Percentiles rank a stretch among this genome's conserved stretches.
Conservation (phyloP, 2,797 vertebrate species). For the Nothura maculosa region DNA sequence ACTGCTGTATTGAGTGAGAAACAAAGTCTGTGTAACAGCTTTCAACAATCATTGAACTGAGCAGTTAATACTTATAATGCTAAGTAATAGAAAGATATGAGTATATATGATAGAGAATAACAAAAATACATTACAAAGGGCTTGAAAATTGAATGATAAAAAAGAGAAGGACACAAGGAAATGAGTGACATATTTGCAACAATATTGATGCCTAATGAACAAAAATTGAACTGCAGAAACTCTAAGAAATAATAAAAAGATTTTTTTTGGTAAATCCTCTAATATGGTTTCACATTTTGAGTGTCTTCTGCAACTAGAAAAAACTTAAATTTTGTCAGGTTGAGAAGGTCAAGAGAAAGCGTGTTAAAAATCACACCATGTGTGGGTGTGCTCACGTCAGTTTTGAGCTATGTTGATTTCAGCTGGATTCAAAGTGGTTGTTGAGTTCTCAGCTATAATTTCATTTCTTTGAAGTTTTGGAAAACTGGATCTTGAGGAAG, state of each 20-base stretch:
- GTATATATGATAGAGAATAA: background rate
- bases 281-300: background rate
- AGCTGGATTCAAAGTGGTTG: background rate
- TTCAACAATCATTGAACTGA: background rate
- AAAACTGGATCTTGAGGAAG: background rate
- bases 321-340: background rate
- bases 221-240: background rate
- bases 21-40: background rate
- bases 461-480: background rate
- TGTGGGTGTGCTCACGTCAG: background rate
- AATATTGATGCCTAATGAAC: background rate
- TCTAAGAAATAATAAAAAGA: background rate
- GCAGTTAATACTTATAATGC: background rate
- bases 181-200: background rate
- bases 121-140: rapidly evolving
- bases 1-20: background rate
- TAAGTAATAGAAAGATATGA: background rate
- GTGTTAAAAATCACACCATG: background rate
- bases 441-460: background rate
- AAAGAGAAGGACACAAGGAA: background rate
- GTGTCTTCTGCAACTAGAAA: background rate
- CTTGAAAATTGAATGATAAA: background rate
- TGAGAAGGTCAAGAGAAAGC: conserved; percentile 7
- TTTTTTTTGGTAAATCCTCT: background rate
- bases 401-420: background rate